Evolutionary conservation across 2,113 vertebrate species (phyloP), one percentile per base, ranked within the genome.

Genomic region (Prinia subflava): DNA sequence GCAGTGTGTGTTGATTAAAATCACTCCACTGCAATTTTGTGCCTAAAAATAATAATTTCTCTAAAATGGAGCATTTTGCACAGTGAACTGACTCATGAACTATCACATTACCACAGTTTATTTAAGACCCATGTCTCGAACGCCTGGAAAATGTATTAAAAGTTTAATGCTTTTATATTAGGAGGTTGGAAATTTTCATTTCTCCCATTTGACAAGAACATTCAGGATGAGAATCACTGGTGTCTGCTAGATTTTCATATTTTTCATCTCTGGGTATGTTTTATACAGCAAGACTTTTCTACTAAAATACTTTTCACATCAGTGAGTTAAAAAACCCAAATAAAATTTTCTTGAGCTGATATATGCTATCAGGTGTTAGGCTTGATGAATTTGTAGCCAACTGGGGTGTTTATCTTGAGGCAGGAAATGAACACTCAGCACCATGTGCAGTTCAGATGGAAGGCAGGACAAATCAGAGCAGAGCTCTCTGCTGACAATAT

Each of bases 371-470:
- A 91, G 74, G 44, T 57, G 74, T 44, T 2, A 53, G 23, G 33
- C 18, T 90, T 87, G 67, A 89, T 88, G 69, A 91, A 91, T 20
- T 90, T 76, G 44, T 59, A 87, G 68, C 69, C 55, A 91, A 27
- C 31, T 73, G 49, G 13, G 49, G 22, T 97, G 94, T 96, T 97
- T 96, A 92, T 87, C 81, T 83, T 78, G 62, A 85, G 37, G 16
- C 96, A 97, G 97, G 96, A 97, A 97, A 95, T 75, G 35, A 92
- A 80, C 81, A 83, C 80, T 95, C 92, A 95, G 80, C 94, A 95
- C 90, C 68, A 55, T 35, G 81, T 73, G 67, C 79, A 84, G n/a
- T 87, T 95, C 46, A 65, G 88, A 68, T 77, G 88, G 96, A 95
- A 95, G 59, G 47, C 93, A 91, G 92, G 90, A 96, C 92, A 93